Evolutionary conservation across 2,113 vertebrate species (phyloP), one percentile per base, ranked within the genome.

Genomic region (Puma concolor): DNA sequence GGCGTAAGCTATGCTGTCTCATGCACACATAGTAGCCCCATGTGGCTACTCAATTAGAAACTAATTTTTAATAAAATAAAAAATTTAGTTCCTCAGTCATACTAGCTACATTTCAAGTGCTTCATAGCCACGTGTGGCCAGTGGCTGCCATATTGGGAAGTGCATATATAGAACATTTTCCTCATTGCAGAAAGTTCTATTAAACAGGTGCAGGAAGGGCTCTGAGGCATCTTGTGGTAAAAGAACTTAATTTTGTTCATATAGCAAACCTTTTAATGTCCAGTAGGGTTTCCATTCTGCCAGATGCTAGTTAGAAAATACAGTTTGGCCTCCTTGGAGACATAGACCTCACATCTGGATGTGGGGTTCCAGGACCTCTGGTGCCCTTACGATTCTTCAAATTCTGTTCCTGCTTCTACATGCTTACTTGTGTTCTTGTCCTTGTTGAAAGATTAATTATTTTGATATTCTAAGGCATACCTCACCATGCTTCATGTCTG

Each of bases 371-470:
- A 54, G 31, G 33, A n/a, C 13, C 27, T 72, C 25, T 0, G 41
- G 14, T 63, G 16, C 66, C 33, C 67, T 76, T 84, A 44, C 0
- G 54, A 41, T 52, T 79, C 41, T 94, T 91, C 19, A 80, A n/a
- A 41, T 74, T 31, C 33, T 81, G 57, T 52, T 52, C 19, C 19
- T 63, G 8, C 1, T 84, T 36, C 38, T 48, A 31, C 67, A 13
- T 88, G 44, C 81, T 66, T 90, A 77, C 31, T 19, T 36, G 16
- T 54, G 5, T 93, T 76, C 9, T 41, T 69, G 12, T 41, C 14
- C 33, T 13, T 93, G 44, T 81, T 57, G 15, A 83, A 90, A 95
- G 72, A 91, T 57, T 25, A 57, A 81, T 92, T 93, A 48, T 77
- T 91, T 69, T 79, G n/a, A 15, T 89, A 48, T 86, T 69, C 31